phyloP scores from a whole-genome alignment of 2,888 invertebrate genomes.

The Heliothis peltigera region DNA sequence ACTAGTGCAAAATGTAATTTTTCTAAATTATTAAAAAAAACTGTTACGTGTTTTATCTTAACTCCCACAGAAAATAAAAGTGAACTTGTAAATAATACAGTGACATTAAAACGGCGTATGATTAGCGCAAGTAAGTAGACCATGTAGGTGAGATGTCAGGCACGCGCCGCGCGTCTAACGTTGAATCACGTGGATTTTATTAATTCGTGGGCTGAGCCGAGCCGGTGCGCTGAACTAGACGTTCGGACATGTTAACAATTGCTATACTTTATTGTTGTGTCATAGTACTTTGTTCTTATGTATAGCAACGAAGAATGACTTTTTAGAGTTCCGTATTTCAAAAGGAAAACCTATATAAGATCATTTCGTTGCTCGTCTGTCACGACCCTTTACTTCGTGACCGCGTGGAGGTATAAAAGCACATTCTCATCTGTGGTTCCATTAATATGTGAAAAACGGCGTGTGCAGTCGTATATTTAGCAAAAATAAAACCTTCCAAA shows the following conservation, averaged over 20 bases:
- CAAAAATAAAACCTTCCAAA: no score
- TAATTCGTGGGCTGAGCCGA: slow-evolving; percentile 49
- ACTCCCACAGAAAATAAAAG: slow-evolving; percentile 17
- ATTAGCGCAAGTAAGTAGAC: slow-evolving; percentile 51
- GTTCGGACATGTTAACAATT: not conserved
- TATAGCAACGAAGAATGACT: no score
- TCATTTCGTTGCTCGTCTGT: no score
- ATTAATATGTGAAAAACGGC: no score
- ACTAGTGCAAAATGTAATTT: not conserved
- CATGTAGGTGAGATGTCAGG: slow-evolving; percentile 60
- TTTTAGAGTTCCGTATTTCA: no score
- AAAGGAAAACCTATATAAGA: no score
- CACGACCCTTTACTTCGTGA: no score
- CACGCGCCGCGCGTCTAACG: slow-evolving; percentile 42
- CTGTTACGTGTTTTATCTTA: not conserved
- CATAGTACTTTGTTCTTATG: not conserved
- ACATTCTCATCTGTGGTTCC: no score
- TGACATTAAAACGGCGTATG: slow-evolving; percentile 37
- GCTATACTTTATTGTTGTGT: slow-evolving; percentile 2
- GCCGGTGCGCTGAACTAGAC: slow-evolving; percentile 13
- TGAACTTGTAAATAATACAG: slow-evolving; percentile 27
- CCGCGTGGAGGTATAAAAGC: no score
- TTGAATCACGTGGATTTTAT: slow-evolving; percentile 50
- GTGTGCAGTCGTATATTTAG: no score
- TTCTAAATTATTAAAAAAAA: not conserved